These are phyloP conservation scores for Bufo gargarizans DNA, from an alignment of 2,113 vertebrate species.

Conservation along the genomic window DNA sequence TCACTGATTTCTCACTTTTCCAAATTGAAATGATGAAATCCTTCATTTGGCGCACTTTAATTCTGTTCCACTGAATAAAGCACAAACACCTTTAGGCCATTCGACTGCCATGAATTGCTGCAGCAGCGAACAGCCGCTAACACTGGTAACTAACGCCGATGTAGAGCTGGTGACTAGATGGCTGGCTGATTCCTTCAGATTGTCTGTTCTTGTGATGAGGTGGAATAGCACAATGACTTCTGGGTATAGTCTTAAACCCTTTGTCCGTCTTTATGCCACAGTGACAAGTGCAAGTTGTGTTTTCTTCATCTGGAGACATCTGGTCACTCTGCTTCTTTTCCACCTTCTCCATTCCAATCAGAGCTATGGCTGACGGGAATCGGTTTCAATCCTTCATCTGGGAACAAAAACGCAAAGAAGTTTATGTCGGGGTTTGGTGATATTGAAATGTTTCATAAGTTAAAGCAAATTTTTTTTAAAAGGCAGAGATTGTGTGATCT, in stretches of 20 bases:
- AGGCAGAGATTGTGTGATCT: too few relatives aligned
- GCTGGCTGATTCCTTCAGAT: neutral
- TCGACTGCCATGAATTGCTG: neutral
- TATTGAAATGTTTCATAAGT: too few relatives aligned
- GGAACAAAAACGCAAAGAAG: neutral
- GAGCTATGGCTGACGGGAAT: slow-evolving; percentile 10
- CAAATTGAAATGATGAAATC: neutral
- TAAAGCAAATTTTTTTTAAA: too few relatives aligned
- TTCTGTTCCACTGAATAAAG: neutral
- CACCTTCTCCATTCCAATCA: slow-evolving; percentile 34
- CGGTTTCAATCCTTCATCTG: slow-evolving; percentile 47
- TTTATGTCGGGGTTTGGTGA: too few relatives aligned
- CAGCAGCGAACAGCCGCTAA: neutral
- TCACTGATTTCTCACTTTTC: neutral
- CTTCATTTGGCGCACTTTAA: neutral
- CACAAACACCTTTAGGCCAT: neutral
- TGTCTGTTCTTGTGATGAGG: neutral
- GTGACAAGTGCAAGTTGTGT: neutral
- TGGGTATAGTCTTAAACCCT: neutral
- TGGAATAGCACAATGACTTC: neutral
- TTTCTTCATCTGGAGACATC: neutral
- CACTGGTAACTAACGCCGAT: neutral
- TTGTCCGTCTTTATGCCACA: neutral
- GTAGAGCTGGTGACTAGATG: neutral
- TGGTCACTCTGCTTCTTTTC: neutral